Evolutionary conservation across 2,113 vertebrate species (phyloP), one percentile per base, ranked within the genome.

Genomic region (Pomatostomus ruficeps): DNA sequence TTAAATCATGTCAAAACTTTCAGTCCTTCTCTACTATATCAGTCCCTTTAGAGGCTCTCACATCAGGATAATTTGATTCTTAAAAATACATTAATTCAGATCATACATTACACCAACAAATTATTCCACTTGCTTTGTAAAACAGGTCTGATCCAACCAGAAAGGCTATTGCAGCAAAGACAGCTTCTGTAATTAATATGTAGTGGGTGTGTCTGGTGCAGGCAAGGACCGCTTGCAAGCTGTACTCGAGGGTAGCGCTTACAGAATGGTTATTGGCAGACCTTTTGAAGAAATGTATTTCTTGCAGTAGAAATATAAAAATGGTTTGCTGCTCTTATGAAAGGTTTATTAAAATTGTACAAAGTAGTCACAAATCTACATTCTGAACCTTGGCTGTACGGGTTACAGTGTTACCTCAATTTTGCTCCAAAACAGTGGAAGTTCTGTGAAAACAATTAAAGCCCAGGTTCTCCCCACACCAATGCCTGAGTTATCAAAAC

Each of bases 31-130:
- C 73, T 73, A 82, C 93, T 91, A 23, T 88, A 87, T 88, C 73
- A 91, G 91, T 95, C 91, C 94, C 95, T 97, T 97, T 93, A 97
- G 94, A 95, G 97, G 94, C 84, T 96, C 96, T 96, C 86, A 42
- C 79, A 95, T 92, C 88, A 95, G 94, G 88, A 95, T 97, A 96
- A 97, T 96, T 96, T 92, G 93, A 97, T 97, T 96, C 94, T 98
- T 96, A 95, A 95, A 97, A 97, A 96, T 91, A 86, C 96, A 97
- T 97, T 97, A 97, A 97, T 98, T 98, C 95, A 97, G 95, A 97
- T 97, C 97, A 97, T 94, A 96, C 67, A 94, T 97, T 97, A 93
- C 95, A 96, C 93, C 97, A 97, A 96, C 95, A 96, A 95, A 93
- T 96, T 89, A 96, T 97, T 96, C 93, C 75, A 94, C 96, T 96